Conservation (phyloP, 1,140 invertebrate species). For the Asbolus verrucosus region DNA sequence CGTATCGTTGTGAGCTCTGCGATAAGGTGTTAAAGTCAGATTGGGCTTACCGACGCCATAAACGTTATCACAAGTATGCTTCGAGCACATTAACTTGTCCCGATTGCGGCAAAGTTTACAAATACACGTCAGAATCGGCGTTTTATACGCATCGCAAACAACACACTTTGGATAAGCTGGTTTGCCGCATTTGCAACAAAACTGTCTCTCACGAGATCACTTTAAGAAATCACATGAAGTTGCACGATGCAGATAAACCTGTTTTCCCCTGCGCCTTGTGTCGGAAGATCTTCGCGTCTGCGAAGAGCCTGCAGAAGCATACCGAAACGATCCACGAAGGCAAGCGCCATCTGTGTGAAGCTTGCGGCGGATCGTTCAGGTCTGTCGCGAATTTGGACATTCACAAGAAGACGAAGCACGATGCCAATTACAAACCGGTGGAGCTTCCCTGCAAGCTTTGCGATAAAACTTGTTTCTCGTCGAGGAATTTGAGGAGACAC, state of each 20-base stretch:
- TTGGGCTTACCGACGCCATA: too few species aligned
- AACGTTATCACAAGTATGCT: too few species aligned
- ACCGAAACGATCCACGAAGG: not conserved
- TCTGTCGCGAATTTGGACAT: too few species aligned
- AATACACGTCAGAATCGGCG: conserved; percentile 65
- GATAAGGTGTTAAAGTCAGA: too few species aligned
- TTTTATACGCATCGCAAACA: too few species aligned
- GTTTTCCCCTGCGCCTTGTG: conserved; percentile 13
- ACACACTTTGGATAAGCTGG: conserved; percentile 42
- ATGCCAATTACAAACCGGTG: conserved; percentile 34
- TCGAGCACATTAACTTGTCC: too few species aligned
- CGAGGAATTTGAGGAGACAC: too few species aligned
- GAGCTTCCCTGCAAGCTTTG: conserved; percentile 65
- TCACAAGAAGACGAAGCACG: conserved; percentile 4
- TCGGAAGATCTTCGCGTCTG: not conserved
- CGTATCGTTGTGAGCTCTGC: too few species aligned
- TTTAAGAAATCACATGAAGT: conserved; percentile 67
- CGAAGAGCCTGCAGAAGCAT: not conserved
- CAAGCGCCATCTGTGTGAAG: not conserved
- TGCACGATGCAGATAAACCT: not conserved
- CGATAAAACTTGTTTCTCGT: conserved; percentile 72
- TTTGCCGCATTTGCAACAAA: conserved; percentile 39
- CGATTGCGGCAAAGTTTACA: conserved; percentile 67
- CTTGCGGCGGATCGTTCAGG: not conserved
- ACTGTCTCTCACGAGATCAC: conserved; percentile 6